Percentiles rank a stretch among this genome's conserved stretches.
Conservation (phyloP, 1,140 invertebrate genomes). For the Muscidifurax raptorellus region DNA sequence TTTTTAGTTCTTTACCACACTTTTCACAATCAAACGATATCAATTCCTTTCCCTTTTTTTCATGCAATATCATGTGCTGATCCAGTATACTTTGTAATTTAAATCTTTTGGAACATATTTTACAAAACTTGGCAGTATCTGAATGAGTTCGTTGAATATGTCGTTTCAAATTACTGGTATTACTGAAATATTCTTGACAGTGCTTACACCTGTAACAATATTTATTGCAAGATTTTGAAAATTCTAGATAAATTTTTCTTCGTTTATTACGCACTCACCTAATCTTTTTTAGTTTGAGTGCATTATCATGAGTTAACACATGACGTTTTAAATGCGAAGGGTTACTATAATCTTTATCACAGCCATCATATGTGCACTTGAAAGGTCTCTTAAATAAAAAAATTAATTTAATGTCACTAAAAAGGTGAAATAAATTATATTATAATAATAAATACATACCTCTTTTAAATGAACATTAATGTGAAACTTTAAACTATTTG, state of each 20-base stretch:
- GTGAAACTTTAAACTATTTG: constrained; percentile 61
- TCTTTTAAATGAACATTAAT: constrained; percentile 64
- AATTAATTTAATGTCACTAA: neutral
- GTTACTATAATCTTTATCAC: constrained; percentile 66
- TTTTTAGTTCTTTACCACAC: neutral
- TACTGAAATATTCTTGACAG: constrained; percentile 56
- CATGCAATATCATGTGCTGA: neutral
- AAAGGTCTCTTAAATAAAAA: constrained; percentile 61
- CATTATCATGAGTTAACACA: constrained; percentile 45
- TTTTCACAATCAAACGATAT: neutral
- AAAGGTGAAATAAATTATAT: constrained; percentile 26
- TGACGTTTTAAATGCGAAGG: constrained; percentile 66
- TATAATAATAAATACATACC: constrained; percentile 55
- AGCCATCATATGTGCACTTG: constrained; percentile 60
- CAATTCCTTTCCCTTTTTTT: neutral
- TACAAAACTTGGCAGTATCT: neutral
- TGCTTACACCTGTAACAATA: constrained; percentile 56
- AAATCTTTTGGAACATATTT: constrained; percentile 3
- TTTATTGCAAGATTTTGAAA: constrained; percentile 19
- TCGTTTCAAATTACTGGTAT: constrained; percentile 59
- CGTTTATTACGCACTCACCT: neutral
- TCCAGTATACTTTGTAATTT: neutral
- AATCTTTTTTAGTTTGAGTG: neutral
- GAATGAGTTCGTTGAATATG: constrained; percentile 59
- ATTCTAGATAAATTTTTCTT: constrained; percentile 17